These are phyloP conservation scores for Medauroidea extradentata DNA, from an alignment of 1,140 invertebrate species.

Conservation along the genomic window DNA sequence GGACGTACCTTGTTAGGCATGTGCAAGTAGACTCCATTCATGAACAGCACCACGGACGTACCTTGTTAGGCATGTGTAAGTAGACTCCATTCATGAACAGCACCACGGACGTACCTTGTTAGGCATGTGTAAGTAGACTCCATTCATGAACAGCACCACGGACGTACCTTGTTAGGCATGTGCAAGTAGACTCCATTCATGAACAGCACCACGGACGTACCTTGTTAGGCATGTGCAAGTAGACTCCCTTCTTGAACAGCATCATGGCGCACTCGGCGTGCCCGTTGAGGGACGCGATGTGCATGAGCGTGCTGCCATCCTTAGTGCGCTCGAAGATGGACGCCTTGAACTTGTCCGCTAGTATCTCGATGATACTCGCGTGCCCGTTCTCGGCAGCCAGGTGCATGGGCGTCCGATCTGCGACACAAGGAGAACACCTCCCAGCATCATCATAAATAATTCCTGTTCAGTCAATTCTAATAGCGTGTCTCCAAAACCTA, in stretches of 20 bases:
- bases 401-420: slow-evolving; percentile 94
- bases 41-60: slow-evolving; percentile 41
- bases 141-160: slow-evolving; percentile 68
- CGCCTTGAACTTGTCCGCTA: slow-evolving; percentile 97
- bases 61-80: slow-evolving; percentile 94
- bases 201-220: slow-evolving; percentile 56
- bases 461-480: too few relatives aligned
- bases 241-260: slow-evolving; percentile 98
- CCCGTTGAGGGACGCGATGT: slow-evolving; percentile 93
- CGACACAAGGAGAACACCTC: background rate
- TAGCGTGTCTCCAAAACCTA: too few relatives aligned
- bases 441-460: too few relatives aligned
- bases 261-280: slow-evolving; percentile 98
- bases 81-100: slow-evolving; percentile 94
- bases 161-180: slow-evolving; percentile 87
- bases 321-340: slow-evolving; percentile 91
- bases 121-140: slow-evolving; percentile 65
- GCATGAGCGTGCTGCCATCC: slow-evolving; percentile 97
- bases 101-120: too few relatives aligned
- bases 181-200: slow-evolving; percentile 95
- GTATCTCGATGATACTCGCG: slow-evolving; percentile 88
- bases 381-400: slow-evolving; percentile 96
- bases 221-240: slow-evolving; percentile 99
- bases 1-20: slow-evolving; percentile 92
- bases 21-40: slow-evolving; percentile 97